phyloP scores from a whole-genome alignment of 2,888 invertebrate species.

The Lithophane socia region DNA sequence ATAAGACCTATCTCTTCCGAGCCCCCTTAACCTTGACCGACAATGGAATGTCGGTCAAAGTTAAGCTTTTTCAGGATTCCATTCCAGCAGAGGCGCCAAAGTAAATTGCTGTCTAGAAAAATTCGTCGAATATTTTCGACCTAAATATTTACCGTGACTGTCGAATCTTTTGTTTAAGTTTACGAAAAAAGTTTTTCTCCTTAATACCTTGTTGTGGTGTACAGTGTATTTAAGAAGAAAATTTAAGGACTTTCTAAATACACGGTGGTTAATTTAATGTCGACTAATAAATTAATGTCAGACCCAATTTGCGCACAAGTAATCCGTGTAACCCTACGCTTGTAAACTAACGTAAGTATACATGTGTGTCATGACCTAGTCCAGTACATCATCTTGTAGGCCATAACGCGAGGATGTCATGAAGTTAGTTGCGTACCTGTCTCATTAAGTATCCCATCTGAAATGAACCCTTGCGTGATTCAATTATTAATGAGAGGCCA shows the following conservation, averaged over 20 bases:
- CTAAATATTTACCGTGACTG: conserved; percentile 45
- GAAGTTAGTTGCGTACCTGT: conserved; percentile 70
- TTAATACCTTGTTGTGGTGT: neutral
- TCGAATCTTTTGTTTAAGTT: conserved; percentile 17
- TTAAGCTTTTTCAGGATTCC: conserved; percentile 49
- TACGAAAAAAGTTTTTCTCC: neutral
- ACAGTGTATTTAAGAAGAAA: conserved; percentile 4
- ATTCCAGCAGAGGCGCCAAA: conserved; percentile 25
- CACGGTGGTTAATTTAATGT: conserved; percentile 1
- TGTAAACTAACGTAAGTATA: conserved; percentile 20
- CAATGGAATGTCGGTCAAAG: conserved; percentile 55
- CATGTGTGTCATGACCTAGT: conserved; percentile 33
- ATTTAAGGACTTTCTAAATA: neutral
- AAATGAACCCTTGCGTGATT: conserved; percentile 74
- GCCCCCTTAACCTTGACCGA: conserved; percentile 46
- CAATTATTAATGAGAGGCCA: conserved; percentile 74
- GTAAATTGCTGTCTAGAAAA: conserved; percentile 42
- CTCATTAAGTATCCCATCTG: conserved; percentile 69
- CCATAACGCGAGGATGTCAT: conserved; percentile 63
- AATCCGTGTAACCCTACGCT: conserved; percentile 27
- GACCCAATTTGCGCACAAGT: conserved; percentile 33
- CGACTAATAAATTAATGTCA: conserved; percentile 39
- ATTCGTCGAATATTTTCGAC: conserved; percentile 40
- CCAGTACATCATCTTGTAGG: conserved; percentile 58
- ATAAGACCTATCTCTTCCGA: conserved; percentile 29